A percentile compares a stretch with the other conserved stretches of the same genome.
These are phyloP conservation scores for Podarcis raffonei DNA, from an alignment of 2,113 vertebrate genomes.

Conservation along the genomic window DNA sequence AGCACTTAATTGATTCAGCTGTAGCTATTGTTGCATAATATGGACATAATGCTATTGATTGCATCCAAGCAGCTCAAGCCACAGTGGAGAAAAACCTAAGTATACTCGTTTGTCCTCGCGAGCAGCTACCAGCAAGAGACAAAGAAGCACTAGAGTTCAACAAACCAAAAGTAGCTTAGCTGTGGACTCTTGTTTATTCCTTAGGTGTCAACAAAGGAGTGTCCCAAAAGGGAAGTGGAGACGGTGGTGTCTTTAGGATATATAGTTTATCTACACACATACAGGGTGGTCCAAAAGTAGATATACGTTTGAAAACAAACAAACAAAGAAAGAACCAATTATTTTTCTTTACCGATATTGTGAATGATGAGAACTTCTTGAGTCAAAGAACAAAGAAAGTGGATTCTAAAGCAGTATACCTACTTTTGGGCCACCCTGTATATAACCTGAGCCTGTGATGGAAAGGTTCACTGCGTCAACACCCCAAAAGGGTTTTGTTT, in stretches of 20 bases:
- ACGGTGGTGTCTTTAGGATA: too few species aligned
- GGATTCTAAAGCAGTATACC: too few species aligned
- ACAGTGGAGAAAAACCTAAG: neutral
- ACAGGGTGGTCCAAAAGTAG: neutral
- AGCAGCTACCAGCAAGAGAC: neutral
- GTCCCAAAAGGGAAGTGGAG: too few species aligned
- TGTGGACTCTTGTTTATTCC: too few species aligned
- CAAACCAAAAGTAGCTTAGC: neutral
- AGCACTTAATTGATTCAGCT: neutral
- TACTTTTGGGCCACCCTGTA: too few species aligned
- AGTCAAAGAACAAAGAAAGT: too few species aligned
- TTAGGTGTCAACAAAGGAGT: neutral
- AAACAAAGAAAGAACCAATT: neutral
- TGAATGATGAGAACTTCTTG: too few species aligned
- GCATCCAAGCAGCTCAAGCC: neutral
- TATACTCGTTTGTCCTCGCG: too few species aligned
- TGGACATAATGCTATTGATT: neutral
- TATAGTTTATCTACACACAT: neutral
- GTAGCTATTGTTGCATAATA: fast-evolving
- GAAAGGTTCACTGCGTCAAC: too few species aligned
- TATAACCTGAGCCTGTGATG: too few species aligned
- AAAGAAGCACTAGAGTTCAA: neutral
- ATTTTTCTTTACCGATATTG: neutral
- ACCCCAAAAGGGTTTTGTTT: too few species aligned
- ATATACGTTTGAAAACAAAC: too few species aligned